Percentiles rank a stretch among this genome's conserved stretches.
Conservation (phyloP, 2,797 vertebrate species). For the Remorina albescens region DNA sequence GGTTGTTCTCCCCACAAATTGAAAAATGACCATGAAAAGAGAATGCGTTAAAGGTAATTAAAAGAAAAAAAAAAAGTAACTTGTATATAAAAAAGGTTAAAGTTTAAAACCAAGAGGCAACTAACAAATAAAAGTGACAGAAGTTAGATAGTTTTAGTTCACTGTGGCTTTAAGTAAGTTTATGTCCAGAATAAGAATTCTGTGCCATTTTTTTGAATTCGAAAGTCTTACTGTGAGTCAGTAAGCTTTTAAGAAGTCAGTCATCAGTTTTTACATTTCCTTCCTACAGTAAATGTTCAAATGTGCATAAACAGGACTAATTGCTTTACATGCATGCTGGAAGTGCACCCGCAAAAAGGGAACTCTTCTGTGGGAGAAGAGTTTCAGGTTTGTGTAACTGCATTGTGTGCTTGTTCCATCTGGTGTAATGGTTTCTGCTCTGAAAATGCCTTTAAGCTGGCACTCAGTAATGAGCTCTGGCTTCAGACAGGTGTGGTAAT, state of each 20-base stretch:
- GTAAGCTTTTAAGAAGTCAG: too few relatives aligned
- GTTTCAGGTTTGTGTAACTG: slow-evolving; percentile 18
- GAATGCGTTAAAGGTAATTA: neutral
- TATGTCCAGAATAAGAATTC: too few relatives aligned
- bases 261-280: neutral
- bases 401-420: slow-evolving; percentile 39
- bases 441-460: neutral
- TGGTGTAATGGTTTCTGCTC: neutral
- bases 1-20: too few relatives aligned
- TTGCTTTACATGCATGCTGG: slow-evolving; percentile 29
- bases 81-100: neutral
- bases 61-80: neutral
- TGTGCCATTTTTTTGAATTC: neutral
- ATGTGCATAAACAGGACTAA: slow-evolving; percentile 2
- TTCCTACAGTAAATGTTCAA: neutral
- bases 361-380: slow-evolving; percentile 8
- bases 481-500: slow-evolving; percentile 1
- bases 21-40: too few relatives aligned
- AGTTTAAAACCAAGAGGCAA: too few relatives aligned
- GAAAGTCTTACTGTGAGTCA: neutral
- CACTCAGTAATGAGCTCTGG: slow-evolving; percentile 5
- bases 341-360: neutral
- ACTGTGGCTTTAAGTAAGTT: slow-evolving; percentile 34
- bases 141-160: neutral
- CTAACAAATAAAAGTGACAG: too few relatives aligned